phyloP scores from a whole-genome alignment of 2,113 vertebrate species.

The Pelusios castaneus region DNA sequence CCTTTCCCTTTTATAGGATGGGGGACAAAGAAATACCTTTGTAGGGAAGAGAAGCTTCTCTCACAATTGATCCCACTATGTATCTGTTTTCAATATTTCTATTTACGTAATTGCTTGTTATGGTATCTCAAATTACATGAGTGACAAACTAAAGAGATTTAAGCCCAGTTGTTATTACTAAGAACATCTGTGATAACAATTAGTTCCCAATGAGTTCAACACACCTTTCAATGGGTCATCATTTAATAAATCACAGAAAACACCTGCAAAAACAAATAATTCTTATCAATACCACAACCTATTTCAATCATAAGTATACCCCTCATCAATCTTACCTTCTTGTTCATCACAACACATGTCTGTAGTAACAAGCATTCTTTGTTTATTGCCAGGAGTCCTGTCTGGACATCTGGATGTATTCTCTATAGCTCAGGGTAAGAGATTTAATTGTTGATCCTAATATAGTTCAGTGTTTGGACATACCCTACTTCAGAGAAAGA shows the following conservation, averaged over 20 bases:
- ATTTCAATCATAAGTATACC: background rate
- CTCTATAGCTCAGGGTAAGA: background rate
- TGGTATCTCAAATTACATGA: background rate
- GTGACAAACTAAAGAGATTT: background rate
- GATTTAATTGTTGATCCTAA: background rate
- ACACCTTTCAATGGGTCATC: background rate
- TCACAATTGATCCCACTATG: background rate
- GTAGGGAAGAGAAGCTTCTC: background rate
- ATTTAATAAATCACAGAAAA: background rate
- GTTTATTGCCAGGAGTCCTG: background rate
- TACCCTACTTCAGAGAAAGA: background rate
- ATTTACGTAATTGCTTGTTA: background rate
- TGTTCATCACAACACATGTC: background rate
- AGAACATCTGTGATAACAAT: background rate
- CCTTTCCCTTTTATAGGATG: background rate
- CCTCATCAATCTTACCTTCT: background rate
- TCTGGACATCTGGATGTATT: background rate
- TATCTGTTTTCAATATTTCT: background rate
- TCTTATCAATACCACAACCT: background rate
- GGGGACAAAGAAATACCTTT: background rate
- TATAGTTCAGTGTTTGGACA: background rate
- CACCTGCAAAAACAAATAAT: background rate
- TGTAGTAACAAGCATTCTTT: background rate
- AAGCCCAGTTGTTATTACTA: background rate
- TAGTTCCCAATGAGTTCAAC: background rate